Conservation (phyloP, 2,888 invertebrate species). For the Protonemura montana region DNA sequence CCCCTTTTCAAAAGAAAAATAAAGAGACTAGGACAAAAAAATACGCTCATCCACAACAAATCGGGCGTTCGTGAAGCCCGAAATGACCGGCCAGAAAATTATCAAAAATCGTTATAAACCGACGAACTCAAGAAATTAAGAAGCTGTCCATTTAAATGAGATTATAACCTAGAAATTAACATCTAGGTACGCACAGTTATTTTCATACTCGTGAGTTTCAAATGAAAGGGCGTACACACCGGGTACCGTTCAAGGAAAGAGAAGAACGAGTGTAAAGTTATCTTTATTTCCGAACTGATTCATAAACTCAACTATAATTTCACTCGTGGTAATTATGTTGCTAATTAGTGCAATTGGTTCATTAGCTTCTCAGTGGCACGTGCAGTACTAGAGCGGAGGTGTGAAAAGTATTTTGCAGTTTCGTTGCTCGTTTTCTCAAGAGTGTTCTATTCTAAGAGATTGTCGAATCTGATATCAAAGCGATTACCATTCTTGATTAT, state of each 20-base stretch:
- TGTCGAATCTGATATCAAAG: no score
- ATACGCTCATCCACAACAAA: no score
- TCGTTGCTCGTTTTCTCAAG: background rate
- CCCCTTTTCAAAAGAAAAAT: no score
- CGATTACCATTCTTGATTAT: no score
- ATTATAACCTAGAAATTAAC: background rate
- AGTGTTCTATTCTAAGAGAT: no score
- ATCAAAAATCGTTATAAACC: no score
- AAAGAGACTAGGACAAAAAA: no score
- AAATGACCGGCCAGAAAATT: no score
- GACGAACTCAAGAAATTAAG: background rate
- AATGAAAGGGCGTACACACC: background rate
- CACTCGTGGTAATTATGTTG: background rate
- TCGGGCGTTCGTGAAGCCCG: no score
- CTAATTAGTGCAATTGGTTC: background rate
- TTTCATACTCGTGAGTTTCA: background rate
- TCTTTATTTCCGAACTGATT: background rate
- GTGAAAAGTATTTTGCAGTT: background rate
- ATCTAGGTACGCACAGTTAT: background rate
- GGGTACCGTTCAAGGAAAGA: no score
- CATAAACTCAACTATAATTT: background rate
- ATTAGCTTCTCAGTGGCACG: background rate
- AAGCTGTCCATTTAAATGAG: background rate
- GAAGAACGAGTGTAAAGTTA: background rate
- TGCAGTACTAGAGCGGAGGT: background rate